Evolutionary conservation across 1,140 invertebrate genomes (phyloP).

Genomic region (Euglossa dilemma): DNA sequence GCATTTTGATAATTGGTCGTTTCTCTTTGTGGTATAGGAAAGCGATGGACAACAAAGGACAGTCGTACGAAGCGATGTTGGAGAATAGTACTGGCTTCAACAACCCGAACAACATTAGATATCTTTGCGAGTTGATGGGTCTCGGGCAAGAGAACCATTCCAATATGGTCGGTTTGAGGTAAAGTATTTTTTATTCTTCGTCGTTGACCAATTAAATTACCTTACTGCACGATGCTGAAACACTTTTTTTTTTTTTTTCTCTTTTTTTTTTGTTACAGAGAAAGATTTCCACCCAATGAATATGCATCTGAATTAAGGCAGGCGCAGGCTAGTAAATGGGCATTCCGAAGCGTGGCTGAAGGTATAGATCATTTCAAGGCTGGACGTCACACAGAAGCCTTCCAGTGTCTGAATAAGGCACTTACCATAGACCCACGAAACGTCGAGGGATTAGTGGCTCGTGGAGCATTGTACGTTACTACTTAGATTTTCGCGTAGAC

Average conservation of each 20-base stretch:
- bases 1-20: slow-evolving; percentile 61
- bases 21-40: slow-evolving; percentile 85
- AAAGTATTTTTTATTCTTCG: slow-evolving; percentile 63
- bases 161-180: slow-evolving; percentile 90
- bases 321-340: slow-evolving; percentile 95
- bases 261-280: slow-evolving; percentile 81
- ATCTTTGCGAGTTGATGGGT: slow-evolving; percentile 88
- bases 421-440: slow-evolving; percentile 95
- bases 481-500: not conserved
- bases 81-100: slow-evolving; percentile 93
- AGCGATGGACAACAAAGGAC: slow-evolving; percentile 90
- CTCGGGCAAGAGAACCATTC: slow-evolving; percentile 88
- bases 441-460: slow-evolving; percentile 96
- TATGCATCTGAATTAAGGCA: slow-evolving; percentile 92
- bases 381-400: slow-evolving; percentile 94
- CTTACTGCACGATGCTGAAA: not conserved
- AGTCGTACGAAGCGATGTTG: slow-evolving; percentile 92
- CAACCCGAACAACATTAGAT: slow-evolving; percentile 94
- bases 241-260: not conserved
- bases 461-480: slow-evolving; percentile 91
- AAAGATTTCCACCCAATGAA: slow-evolving; percentile 90
- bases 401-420: slow-evolving; percentile 97
- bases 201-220: not conserved
- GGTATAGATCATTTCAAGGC: slow-evolving; percentile 97
- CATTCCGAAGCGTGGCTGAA: slow-evolving; percentile 94